phyloP scores from a whole-genome alignment of 2,797 vertebrate species.

The Cercopithecus diana region DNA sequence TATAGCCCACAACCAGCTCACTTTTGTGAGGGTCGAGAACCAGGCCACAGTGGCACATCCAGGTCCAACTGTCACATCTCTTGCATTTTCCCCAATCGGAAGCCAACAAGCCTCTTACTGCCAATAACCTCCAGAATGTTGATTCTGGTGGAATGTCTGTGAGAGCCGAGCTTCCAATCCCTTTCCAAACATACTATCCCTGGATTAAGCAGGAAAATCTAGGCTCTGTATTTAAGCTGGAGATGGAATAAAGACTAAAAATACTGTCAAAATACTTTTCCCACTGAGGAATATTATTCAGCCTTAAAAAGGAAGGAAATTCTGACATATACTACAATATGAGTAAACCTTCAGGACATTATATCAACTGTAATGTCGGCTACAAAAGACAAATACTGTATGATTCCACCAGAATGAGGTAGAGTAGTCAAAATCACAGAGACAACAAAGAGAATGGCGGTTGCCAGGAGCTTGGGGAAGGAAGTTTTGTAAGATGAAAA shows the following conservation, averaged over 20 bases:
- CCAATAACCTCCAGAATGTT: not conserved
- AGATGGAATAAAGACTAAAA: constrained; percentile 40
- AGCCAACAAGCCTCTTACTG: not conserved
- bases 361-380: not conserved
- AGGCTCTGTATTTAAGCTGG: not conserved
- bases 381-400: not conserved
- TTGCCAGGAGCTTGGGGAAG: not conserved
- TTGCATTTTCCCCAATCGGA: not conserved
- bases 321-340: not conserved
- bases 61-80: not conserved
- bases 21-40: not conserved
- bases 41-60: not conserved
- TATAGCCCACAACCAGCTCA: not conserved
- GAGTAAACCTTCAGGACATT: not conserved
- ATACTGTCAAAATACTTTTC: not conserved
- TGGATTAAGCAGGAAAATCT: constrained; percentile 4
- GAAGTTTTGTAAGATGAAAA: not conserved
- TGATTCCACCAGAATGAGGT: not conserved
- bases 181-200: not conserved
- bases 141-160: not conserved
- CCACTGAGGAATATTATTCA: not conserved
- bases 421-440: not conserved
- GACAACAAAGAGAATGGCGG: not conserved
- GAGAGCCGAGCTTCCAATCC: not conserved
- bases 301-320: not conserved